Evolutionary conservation across 92 coral and sea anemone genomes (phyloP).

Genomic region (Virgularia gustaviana): DNA sequence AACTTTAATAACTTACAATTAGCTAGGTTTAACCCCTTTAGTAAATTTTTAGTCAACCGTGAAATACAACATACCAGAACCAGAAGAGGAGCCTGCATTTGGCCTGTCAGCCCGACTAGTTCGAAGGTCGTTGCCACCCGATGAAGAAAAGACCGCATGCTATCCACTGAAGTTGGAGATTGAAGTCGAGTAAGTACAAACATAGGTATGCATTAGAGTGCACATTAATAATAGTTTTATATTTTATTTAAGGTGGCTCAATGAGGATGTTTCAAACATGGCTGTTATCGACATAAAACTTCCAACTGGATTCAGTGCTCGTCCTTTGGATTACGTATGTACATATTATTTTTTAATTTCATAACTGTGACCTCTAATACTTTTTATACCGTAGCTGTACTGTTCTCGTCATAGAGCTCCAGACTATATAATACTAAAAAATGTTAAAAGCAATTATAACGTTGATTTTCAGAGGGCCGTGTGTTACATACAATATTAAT

Average conservation of each 20-base stretch:
- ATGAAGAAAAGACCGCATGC: slow-evolving; percentile 47
- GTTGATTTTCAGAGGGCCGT: too few relatives aligned
- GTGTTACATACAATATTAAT: too few relatives aligned
- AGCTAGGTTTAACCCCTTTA: too few relatives aligned
- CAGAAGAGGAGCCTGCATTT: slow-evolving; percentile 77
- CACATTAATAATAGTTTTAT: background rate
- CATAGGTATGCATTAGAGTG: too few relatives aligned
- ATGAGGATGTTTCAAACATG: slow-evolving; percentile 79
- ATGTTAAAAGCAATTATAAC: too few relatives aligned
- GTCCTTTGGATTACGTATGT: too few relatives aligned
- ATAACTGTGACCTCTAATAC: too few relatives aligned
- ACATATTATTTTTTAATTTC: too few relatives aligned
- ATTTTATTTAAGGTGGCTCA: slow-evolving; percentile 64
- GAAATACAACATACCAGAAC: slow-evolving; percentile 72
- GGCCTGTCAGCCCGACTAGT: slow-evolving; percentile 61
- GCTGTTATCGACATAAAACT: slow-evolving; percentile 90
- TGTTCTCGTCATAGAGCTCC: too few relatives aligned
- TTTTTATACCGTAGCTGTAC: too few relatives aligned
- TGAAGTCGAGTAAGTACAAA: slow-evolving; percentile 65
- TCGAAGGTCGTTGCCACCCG: slow-evolving; percentile 21
- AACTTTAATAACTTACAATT: too few relatives aligned
- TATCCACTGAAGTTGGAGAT: slow-evolving; percentile 67
- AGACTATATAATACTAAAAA: too few relatives aligned
- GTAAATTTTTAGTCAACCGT: slow-evolving; percentile 91
- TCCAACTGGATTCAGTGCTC: slow-evolving; percentile 80